These are phyloP conservation scores for Drosophila borborema DNA, from an alignment of 2,888 invertebrate genomes.

Conservation along the genomic window DNA sequence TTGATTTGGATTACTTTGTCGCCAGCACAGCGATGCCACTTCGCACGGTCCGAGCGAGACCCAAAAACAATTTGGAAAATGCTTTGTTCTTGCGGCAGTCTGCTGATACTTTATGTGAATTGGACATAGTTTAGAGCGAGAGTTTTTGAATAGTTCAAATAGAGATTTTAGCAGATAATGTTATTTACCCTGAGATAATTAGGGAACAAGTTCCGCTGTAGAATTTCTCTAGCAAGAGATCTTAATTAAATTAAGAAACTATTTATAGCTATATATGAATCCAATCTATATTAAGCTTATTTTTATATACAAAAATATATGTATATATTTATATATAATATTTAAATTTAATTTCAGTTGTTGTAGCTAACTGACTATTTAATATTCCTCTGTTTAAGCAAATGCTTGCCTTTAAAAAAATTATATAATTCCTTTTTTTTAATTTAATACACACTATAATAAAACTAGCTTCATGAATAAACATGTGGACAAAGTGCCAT, in stretches of 20 bases:
- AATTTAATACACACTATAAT: background rate
- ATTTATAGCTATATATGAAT: no score
- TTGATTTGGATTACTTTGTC: slow-evolving; percentile 66
- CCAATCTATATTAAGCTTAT: no score
- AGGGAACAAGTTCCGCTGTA: background rate
- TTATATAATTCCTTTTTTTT: no score
- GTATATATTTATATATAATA: no score
- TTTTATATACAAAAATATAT: no score
- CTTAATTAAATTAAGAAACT: no score
- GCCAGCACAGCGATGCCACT: slow-evolving; percentile 31
- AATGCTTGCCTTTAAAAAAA: background rate
- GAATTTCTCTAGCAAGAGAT: no score
- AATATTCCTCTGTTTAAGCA: background rate
- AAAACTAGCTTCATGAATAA: slow-evolving; percentile 14
- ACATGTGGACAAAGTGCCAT: slow-evolving; percentile 21
- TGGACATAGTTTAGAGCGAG: background rate
- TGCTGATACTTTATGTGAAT: slow-evolving; percentile 22
- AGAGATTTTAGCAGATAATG: background rate
- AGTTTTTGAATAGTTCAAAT: background rate
- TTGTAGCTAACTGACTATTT: background rate
- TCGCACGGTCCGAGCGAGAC: slow-evolving; percentile 28
- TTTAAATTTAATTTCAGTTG: no score
- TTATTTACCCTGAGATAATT: background rate
- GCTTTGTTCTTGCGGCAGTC: slow-evolving; percentile 33
- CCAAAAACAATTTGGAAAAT: slow-evolving; percentile 52